Percentiles rank a stretch among this genome's conserved stretches.
Conservation (phyloP, 2,113 vertebrate species). For the Peromyscus polionotus region DNA sequence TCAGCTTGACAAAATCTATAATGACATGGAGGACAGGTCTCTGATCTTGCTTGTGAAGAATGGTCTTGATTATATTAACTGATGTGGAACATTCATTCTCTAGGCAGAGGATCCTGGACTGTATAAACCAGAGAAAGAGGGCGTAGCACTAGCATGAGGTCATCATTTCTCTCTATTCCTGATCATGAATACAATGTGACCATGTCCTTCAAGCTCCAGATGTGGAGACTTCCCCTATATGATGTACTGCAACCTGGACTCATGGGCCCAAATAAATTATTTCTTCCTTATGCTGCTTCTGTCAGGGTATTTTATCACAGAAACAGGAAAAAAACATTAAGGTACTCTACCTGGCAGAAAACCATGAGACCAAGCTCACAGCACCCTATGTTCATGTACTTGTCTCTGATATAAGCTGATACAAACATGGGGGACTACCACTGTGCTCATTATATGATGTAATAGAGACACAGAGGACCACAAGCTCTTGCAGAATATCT, state of each 20-base stretch:
- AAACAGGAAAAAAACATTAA: neutral
- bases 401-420: neutral
- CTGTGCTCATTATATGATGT: accelerated
- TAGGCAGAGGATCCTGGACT: neutral
- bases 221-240: neutral
- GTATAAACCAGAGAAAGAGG: neutral
- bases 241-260: neutral
- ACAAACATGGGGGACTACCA: neutral
- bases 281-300: neutral
- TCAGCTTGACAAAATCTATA: neutral
- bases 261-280: neutral
- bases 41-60: neutral
- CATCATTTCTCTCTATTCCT: neutral
- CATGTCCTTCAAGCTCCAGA: neutral
- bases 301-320: neutral
- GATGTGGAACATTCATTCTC: neutral
- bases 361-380: accelerated
- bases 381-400: neutral
- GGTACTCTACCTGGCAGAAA: accelerated
- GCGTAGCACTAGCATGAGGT: neutral
- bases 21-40: neutral
- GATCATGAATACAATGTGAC: neutral
- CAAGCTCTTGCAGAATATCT: neutral
- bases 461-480: neutral
- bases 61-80: neutral